phyloP scores from a whole-genome alignment of 2,797 vertebrate species.

The Artibeus jamaicensis region DNA sequence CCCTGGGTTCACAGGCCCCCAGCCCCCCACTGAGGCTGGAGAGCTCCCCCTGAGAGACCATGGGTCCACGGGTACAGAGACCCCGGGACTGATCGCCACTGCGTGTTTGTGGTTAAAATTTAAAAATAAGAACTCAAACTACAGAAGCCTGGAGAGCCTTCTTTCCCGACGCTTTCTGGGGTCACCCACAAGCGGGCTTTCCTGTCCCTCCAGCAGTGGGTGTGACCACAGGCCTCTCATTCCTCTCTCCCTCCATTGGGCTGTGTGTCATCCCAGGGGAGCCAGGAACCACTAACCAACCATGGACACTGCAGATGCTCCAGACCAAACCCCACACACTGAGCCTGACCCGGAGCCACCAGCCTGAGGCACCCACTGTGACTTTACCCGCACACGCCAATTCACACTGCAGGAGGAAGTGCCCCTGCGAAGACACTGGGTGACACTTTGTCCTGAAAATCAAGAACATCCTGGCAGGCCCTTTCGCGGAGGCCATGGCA shows the following conservation, averaged over 20 bases:
- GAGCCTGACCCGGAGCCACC: not conserved
- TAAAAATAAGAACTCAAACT: not conserved
- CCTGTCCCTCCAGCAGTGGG: not conserved
- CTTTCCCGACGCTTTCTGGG: no score
- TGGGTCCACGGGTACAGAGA: fast-evolving
- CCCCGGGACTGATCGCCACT: not conserved
- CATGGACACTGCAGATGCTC: no score
- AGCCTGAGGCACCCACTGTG: not conserved
- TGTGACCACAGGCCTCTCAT: not conserved
- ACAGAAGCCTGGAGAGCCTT: no score
- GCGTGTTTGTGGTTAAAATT: not conserved
- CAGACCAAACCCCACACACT: no score
- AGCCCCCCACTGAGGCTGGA: not conserved
- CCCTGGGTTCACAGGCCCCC: not conserved
- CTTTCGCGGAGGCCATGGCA: not conserved
- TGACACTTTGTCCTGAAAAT: not conserved
- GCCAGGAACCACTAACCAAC: not conserved
- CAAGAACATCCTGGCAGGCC: not conserved
- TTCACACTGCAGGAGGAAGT: not conserved
- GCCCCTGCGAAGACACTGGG: not conserved
- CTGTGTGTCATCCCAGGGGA: not conserved
- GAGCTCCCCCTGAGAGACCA: not conserved
- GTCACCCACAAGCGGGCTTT: not conserved
- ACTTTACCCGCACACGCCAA: not conserved
- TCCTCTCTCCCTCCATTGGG: not conserved